Percentiles rank a stretch among this genome's conserved stretches.
These are phyloP conservation scores for Heliocidaris erythrogramma DNA, from an alignment of 35 echinoderm and acorn worm genomes.

Conservation along the genomic window DNA sequence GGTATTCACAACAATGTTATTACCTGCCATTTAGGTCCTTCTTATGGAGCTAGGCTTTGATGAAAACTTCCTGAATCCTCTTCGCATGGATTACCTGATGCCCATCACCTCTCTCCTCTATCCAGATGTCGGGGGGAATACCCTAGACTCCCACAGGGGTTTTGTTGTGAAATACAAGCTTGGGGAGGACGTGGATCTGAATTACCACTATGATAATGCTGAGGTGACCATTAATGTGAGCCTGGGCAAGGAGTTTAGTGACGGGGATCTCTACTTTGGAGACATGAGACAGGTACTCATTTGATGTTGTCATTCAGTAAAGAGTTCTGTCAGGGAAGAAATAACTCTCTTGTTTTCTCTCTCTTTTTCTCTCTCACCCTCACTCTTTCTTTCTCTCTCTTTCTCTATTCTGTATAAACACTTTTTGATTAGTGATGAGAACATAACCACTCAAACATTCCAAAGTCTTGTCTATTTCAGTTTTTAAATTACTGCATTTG, in stretches of 20 bases:
- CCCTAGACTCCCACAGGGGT: constrained; percentile 89
- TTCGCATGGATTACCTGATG: constrained; percentile 65
- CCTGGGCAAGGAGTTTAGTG: constrained; percentile 86
- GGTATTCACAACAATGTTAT: not conserved
- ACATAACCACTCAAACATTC: too few relatives aligned
- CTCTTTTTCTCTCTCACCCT: too few relatives aligned
- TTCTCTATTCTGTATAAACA: too few relatives aligned
- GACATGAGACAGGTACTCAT: constrained; percentile 81
- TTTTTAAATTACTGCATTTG: too few relatives aligned
- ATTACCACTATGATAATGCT: constrained; percentile 97
- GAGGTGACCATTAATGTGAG: constrained; percentile 95
- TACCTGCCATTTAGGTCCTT: constrained; percentile 63
- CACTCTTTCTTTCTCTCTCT: too few relatives aligned
- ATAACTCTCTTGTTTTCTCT: too few relatives aligned
- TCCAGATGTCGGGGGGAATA: constrained; percentile 79
- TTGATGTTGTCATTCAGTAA: too few relatives aligned
- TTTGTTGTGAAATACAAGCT: constrained; percentile 98
- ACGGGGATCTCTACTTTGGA: constrained; percentile 89
- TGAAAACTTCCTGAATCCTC: constrained; percentile 73
- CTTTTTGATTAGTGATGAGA: too few relatives aligned
- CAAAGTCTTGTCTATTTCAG: too few relatives aligned
- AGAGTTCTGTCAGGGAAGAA: too few relatives aligned
- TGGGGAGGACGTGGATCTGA: constrained; percentile 87
- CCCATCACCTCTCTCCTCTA: constrained; percentile 79
- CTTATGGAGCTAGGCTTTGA: constrained; percentile 94